These are phyloP conservation scores for Labeo rohita DNA, from an alignment of 2,113 vertebrate species.

Conservation along the genomic window DNA sequence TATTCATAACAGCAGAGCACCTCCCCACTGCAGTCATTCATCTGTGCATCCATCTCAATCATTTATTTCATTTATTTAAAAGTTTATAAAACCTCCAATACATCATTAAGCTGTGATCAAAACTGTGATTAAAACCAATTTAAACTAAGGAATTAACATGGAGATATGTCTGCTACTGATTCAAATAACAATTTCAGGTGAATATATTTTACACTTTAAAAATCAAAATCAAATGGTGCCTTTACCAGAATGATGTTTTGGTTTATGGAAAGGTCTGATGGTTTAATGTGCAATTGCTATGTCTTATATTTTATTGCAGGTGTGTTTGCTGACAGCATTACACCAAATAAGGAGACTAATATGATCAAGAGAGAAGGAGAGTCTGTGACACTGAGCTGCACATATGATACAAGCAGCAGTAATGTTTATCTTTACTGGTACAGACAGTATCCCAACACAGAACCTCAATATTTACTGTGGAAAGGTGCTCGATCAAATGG, in stretches of 20 bases:
- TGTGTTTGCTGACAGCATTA: not conserved
- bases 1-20: not conserved
- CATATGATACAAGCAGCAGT: not conserved
- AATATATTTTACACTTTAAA: not conserved
- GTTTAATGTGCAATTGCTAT: not conserved
- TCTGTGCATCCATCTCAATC: not conserved
- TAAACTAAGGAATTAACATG: not conserved
- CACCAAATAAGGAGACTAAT: not conserved
- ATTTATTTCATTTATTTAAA: not conserved
- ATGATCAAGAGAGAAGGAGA: not conserved
- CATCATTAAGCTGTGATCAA: no score
- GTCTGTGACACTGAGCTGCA: conserved; percentile 16
- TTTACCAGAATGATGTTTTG: not conserved
- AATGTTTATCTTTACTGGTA: not conserved
- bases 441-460: not conserved
- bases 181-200: not conserved
- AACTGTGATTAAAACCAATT: no score
- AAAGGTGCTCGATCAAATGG: not conserved
- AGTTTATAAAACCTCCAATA: not conserved
- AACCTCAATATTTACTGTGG: not conserved
- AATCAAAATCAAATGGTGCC: not conserved
- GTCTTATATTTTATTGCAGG: not conserved
- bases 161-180: not conserved
- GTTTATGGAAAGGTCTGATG: not conserved
- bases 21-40: not conserved